phyloP scores from a whole-genome alignment of 2,113 vertebrate species.

The Dasyurus viverrinus region DNA sequence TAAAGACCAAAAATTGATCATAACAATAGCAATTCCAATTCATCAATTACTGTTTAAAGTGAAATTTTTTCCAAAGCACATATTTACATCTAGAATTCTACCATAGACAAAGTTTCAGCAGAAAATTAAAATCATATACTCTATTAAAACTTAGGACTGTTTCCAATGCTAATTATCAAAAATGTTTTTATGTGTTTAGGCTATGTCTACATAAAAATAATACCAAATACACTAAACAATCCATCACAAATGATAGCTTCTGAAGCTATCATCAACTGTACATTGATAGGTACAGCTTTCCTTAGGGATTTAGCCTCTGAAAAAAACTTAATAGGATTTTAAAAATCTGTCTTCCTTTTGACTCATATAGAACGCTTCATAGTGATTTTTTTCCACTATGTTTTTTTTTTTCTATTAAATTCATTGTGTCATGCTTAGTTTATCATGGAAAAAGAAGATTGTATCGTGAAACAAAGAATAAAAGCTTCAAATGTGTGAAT shows the following conservation, averaged over 20 bases:
- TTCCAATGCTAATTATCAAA: not conserved
- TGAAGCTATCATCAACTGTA: not conserved
- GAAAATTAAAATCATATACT: conserved; percentile 15
- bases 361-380: not conserved
- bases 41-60: conserved; percentile 23
- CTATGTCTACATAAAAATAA: not conserved
- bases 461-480: not conserved
- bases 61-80: not conserved
- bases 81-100: conserved; percentile 15
- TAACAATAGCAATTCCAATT: conserved; percentile 4
- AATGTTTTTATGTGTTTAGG: not conserved
- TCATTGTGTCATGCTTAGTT: not conserved
- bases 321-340: not conserved
- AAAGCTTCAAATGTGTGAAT: not conserved
- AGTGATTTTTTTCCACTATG: not conserved
- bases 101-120: not conserved
- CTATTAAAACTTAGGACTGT: conserved; percentile 23
- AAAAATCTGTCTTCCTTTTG: not conserved
- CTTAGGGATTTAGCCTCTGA: not conserved
- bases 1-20: conserved; percentile 34
- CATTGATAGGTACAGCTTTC: not conserved
- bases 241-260: not conserved
- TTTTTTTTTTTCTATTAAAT: not conserved
- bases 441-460: not conserved
- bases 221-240: not conserved